Conservation (phyloP, 2,888 invertebrate genomes). For the Ennomos fuscantarius region DNA sequence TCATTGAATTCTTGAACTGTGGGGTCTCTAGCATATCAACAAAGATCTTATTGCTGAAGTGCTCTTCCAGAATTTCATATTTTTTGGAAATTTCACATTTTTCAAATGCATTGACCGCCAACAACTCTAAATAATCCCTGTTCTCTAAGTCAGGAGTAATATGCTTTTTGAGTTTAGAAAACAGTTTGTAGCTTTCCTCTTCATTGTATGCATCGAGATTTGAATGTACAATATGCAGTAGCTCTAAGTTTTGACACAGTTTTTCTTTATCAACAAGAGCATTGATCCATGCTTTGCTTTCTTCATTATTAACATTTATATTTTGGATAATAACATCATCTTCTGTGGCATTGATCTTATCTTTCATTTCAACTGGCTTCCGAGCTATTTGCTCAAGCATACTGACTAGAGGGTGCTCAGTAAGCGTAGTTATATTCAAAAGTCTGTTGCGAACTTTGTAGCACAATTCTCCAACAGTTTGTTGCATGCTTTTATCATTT, state of each 20-base stretch:
- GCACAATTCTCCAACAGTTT: conserved; percentile 67
- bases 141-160: conserved; percentile 46
- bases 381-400: conserved; percentile 70
- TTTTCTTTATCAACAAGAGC: conserved; percentile 63
- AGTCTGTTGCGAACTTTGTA: conserved; percentile 58
- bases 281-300: conserved; percentile 61
- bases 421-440: conserved; percentile 43
- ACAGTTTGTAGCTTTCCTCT: conserved; percentile 57
- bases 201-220: conserved; percentile 56
- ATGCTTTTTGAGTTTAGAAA: conserved; percentile 49
- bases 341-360: conserved; percentile 61
- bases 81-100: conserved; percentile 53
- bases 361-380: conserved; percentile 63
- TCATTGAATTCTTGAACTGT: conserved; percentile 56
- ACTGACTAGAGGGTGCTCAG: conserved; percentile 62
- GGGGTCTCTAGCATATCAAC: conserved; percentile 49
- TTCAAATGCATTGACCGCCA: conserved; percentile 61
- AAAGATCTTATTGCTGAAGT: conserved; percentile 59
- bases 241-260: conserved; percentile 53
- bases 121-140: conserved; percentile 45
- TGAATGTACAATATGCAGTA: conserved; percentile 52
- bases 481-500: conserved; percentile 66
- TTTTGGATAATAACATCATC: conserved; percentile 57
- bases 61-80: conserved; percentile 57
- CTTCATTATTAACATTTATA: conserved; percentile 52